Evolutionary conservation across 2,888 invertebrate species (phyloP), one percentile per base, ranked within the genome.

Genomic region (Scelioninae gen. 2): DNA sequence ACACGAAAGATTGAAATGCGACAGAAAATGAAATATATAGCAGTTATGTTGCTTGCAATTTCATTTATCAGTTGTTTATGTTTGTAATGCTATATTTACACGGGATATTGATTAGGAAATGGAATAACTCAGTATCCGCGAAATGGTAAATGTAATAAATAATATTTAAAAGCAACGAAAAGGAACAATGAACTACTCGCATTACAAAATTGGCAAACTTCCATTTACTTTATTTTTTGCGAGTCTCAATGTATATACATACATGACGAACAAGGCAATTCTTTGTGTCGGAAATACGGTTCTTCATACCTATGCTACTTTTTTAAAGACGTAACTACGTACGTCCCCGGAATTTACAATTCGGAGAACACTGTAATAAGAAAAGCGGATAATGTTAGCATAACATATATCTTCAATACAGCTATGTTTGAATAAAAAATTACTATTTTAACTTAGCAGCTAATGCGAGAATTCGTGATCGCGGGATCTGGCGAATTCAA

Each of bases 361-460:
- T 58, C 50, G 11, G 16, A 16, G 43, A 58, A 48, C 52, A 50
- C 35, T 33, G 43, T 67, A 52, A 52, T 52, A 58, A 67, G 52
- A 58, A 50, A 28, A 33, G 15, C 22, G 50, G 41, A 58, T 57
- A 43, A 31, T 25, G 43, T 58, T 67, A 35, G 43, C 43, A 15
- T 43, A 58, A 50, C 57, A 48, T 57, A 67, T 57, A 57, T 57
- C 55, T 55, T 55, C 55, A 55, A 46, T 65, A 48, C 55, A 13
- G 41, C 45, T 11, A 39, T 65, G 64, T 65, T 65, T 65, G 55
- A 65, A 65, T 65, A 65, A 65, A 46, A 37, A 65, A 65, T 65
- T 65, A 65, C 55, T 55, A 65, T 55, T 65, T 65, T 46, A 46
- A 43, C 46, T 37, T 46, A 65, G 19, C 25, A 39, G 28, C 39